Conservation (phyloP, 2,113 vertebrate genomes). For the Cyanocitta stelleri region DNA sequence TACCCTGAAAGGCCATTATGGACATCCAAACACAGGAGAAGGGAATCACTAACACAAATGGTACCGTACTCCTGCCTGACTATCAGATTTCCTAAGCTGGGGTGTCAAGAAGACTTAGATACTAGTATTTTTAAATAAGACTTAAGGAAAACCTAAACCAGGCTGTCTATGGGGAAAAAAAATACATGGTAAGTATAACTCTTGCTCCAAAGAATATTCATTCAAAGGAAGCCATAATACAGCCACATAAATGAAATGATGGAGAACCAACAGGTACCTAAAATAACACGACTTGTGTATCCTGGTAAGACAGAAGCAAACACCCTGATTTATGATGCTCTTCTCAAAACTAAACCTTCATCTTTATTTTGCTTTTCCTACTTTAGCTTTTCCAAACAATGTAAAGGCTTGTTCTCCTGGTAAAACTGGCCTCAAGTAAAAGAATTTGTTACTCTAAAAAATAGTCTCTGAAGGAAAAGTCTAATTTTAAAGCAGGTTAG, state of each 20-base stretch:
- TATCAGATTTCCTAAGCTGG: background rate
- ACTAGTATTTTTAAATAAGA: background rate
- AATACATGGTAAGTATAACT: background rate
- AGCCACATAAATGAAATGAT: background rate
- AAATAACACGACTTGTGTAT: background rate
- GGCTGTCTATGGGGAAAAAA: background rate
- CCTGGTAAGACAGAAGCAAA: background rate
- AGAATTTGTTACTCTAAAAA: background rate
- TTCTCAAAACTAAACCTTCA: background rate
- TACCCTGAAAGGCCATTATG: background rate
- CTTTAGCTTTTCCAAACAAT: background rate
- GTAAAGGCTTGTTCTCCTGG: background rate
- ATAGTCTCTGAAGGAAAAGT: background rate
- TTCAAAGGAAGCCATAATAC: background rate
- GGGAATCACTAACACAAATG: background rate
- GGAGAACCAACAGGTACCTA: background rate
- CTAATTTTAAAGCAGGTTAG: background rate
- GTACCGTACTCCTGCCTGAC: background rate
- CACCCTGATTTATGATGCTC: background rate
- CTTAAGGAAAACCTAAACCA: background rate
- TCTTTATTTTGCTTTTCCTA: background rate
- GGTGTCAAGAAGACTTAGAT: background rate
- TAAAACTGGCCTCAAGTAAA: background rate
- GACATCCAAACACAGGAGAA: background rate
- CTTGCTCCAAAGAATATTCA: background rate